Conservation (phyloP, 2,113 vertebrate species). For the Noturus placidus region DNA sequence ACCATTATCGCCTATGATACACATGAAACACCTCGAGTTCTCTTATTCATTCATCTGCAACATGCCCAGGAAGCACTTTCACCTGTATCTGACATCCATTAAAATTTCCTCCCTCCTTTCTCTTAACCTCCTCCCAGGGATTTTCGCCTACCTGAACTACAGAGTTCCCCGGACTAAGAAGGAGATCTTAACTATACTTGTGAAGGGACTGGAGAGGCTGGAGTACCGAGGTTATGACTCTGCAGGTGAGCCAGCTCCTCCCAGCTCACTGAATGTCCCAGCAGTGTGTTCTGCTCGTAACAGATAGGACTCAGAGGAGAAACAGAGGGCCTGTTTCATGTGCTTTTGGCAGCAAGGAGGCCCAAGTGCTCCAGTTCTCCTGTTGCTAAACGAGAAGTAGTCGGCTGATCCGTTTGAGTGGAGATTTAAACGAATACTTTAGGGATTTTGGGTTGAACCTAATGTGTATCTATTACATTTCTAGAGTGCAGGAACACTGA, state of each 20-base stretch:
- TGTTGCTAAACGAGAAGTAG: neutral
- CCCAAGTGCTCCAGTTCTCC: conserved; percentile 18
- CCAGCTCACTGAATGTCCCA: conserved; percentile 27
- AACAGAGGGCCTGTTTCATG: conserved; percentile 39
- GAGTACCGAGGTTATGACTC: conserved; percentile 98
- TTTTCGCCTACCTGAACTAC: conserved; percentile 98
- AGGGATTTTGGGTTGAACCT: neutral
- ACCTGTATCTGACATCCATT: neutral
- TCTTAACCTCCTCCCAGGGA: conserved; percentile 73
- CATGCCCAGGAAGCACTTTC: neutral
- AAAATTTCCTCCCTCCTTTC: neutral
- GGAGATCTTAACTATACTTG: conserved; percentile 89
- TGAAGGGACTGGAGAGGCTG: conserved; percentile 91
- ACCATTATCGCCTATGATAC: neutral
- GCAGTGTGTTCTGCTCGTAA: conserved; percentile 20
- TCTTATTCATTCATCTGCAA: neutral
- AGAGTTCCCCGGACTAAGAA: conserved; percentile 88
- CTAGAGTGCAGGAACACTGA: neutral
- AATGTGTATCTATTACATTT: neutral
- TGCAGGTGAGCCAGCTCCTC: conserved; percentile 78
- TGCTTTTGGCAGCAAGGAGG: conserved; percentile 25
- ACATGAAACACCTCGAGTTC: neutral
- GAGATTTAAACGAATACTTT: neutral
- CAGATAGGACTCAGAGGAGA: conserved; percentile 27
- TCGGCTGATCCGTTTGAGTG: neutral